Evolutionary conservation across 2,888 invertebrate genomes (phyloP).

Genomic region (Apamea epomidion): DNA sequence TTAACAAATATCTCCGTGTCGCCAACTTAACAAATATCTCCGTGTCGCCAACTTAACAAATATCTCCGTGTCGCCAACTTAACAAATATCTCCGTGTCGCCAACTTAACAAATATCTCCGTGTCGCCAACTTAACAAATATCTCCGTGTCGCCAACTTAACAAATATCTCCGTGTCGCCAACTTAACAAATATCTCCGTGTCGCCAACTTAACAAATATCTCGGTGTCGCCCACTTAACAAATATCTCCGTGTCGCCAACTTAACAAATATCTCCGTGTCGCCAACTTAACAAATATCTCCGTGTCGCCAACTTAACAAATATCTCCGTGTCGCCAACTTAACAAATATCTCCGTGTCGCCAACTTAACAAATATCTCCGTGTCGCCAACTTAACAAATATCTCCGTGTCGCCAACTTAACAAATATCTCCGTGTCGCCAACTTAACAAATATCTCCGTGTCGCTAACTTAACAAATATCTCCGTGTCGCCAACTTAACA

Average conservation of each 20-base stretch:
- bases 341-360: neutral
- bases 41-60: neutral
- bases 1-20: neutral
- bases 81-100: neutral
- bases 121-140: neutral
- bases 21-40: neutral
- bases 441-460: neutral
- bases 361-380: neutral
- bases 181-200: neutral
- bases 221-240: neutral
- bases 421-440: neutral
- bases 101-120: neutral
- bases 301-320: neutral
- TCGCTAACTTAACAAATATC: neutral
- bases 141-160: neutral
- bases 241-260: neutral
- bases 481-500: neutral
- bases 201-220: neutral
- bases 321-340: neutral
- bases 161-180: neutral
- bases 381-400: neutral
- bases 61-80: neutral
- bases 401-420: neutral
- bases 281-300: neutral
- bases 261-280: neutral